phyloP scores from a whole-genome alignment of 2,113 vertebrate genomes.

The Uria lomvia region DNA sequence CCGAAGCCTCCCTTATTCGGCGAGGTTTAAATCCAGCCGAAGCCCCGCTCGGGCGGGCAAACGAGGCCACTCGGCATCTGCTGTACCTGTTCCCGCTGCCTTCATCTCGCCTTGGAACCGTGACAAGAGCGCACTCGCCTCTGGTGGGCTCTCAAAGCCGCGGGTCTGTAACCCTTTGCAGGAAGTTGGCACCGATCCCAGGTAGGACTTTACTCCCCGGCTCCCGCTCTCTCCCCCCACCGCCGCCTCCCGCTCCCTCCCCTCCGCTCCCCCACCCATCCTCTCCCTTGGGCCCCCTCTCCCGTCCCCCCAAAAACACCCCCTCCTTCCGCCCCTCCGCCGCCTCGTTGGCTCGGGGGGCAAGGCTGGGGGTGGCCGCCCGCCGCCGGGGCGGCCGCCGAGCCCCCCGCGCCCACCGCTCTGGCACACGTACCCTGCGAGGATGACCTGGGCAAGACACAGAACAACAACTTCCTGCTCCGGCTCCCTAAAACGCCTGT shows the following conservation, averaged over 20 bases:
- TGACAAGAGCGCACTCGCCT: conserved; percentile 69
- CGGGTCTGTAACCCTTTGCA: conserved; percentile 70
- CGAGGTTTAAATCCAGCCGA: background rate
- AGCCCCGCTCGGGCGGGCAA: background rate
- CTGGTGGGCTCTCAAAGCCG: conserved; percentile 67
- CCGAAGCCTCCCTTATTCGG: background rate
- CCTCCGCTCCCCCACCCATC: conserved; percentile 44
- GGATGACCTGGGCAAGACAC: conserved; percentile 64
- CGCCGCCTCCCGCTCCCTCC: conserved; percentile 43
- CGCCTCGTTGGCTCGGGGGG: too few relatives aligned
- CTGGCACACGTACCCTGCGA: conserved; percentile 18
- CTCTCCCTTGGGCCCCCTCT: conserved; percentile 41
- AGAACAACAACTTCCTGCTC: conserved; percentile 65
- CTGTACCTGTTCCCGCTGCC: conserved; percentile 70
- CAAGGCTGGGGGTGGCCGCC: too few relatives aligned
- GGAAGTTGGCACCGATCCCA: conserved; percentile 73
- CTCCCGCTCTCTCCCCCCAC: conserved; percentile 42
- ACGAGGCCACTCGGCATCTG: conserved; percentile 62
- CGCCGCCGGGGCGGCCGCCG: background rate
- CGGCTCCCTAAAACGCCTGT: conserved; percentile 63
- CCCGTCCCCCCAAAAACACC: background rate
- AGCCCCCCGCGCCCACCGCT: conserved; percentile 4
- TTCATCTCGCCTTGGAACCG: conserved; percentile 67
- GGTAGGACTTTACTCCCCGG: conserved; percentile 70
- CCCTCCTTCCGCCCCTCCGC: background rate